Base-by-base conservation (phyloP, 2,113 vertebrate species). In the Bos javanicus region DNA sequence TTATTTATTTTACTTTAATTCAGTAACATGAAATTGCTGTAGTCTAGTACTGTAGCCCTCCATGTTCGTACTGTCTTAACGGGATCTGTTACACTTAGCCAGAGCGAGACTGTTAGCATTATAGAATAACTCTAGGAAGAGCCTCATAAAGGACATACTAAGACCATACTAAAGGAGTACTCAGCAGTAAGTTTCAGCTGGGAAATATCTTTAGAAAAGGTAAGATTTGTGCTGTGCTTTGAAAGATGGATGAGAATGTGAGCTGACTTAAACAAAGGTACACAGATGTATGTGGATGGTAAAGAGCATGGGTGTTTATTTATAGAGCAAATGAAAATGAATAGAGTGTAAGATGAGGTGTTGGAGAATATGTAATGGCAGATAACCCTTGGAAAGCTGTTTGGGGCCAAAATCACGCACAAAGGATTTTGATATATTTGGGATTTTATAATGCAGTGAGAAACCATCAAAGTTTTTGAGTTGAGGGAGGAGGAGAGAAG, bases 1-100 rank as follows among this genome's bases (percentile, higher is more conserved):
- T 91, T 50, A n/a, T 54, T 59, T 81, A 30, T 87, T 91, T 97
- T 87, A 48, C 50, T 96, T 80, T 87, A 48, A 90, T 93, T 91
- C 16, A 30, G 5, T 96, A 67, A 90, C 36, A 97, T 96, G 52
- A 87, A 87, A 94, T 90, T 80, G 30, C 57, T 62, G 3, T 83
- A 43, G 59, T 91, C 14, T 90, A 9, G 23, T 81, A 28, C 71
- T 95, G 36, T 85, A 74, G n/a, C 5, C 11, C 19, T 90, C 52
- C 7, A 43, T 82, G 60, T 15, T 50, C 8, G 23, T 91, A 97
- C 17, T 93, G 6, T 97, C n/a, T 91, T 85, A 89, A 52, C 60
- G n/a, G 39, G 0, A 57, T 97, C 30, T 76, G 0, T 90, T 89
- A 46, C 87, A 84, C 26, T 82, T 96, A 94, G 5, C 7, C 2